Percentiles rank a stretch among this genome's conserved stretches.
These are phyloP conservation scores for Luffia ferchaultella DNA, from an alignment of 2,888 invertebrate species.

Conservation along the genomic window DNA sequence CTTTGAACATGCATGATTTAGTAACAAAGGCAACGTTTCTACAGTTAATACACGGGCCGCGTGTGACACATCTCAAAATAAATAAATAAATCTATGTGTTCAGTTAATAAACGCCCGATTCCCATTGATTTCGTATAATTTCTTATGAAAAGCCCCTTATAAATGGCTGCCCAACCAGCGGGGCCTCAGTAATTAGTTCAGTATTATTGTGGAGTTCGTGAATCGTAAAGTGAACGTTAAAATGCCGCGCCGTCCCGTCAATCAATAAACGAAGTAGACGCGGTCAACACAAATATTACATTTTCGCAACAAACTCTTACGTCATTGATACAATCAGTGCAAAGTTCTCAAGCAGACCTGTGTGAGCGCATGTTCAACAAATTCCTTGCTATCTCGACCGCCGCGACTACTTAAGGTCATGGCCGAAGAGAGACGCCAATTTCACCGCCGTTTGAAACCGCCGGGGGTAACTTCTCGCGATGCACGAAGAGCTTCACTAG, in stretches of 20 bases:
- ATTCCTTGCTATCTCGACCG: background rate
- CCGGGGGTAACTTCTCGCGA: slow-evolving; percentile 6
- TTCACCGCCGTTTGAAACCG: background rate
- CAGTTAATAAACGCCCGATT: too few species aligned
- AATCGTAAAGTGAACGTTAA: background rate
- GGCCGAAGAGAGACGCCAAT: background rate
- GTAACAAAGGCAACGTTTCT: too few species aligned
- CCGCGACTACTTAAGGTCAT: background rate
- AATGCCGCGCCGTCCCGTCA: background rate
- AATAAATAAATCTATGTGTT: too few species aligned
- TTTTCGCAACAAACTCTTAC: background rate
- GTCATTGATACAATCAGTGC: background rate
- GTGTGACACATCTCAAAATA: too few species aligned
- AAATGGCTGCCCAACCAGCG: background rate
- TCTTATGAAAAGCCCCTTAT: too few species aligned
- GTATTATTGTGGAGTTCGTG: background rate
- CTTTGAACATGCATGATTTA: too few species aligned
- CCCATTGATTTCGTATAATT: too few species aligned
- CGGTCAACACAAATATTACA: background rate
- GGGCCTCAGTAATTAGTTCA: background rate
- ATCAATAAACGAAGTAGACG: background rate
- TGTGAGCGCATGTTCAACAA: background rate
- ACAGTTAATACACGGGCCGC: too few species aligned
- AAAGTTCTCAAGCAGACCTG: background rate
- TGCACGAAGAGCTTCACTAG: slow-evolving; percentile 9